Base-by-base conservation (phyloP, 2,888 invertebrate genomes). In the Lasioglossum oenotherae region DNA sequence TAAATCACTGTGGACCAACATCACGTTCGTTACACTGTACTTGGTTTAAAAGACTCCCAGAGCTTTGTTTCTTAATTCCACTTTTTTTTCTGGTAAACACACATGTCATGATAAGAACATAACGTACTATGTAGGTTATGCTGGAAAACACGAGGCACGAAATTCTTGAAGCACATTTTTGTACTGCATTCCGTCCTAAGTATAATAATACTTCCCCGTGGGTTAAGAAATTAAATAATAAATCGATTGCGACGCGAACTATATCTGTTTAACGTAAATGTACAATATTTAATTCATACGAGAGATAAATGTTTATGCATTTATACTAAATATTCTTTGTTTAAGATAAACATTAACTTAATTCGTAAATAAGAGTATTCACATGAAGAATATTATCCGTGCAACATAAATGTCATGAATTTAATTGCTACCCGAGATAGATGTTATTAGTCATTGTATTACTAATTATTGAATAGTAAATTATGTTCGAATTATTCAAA, bases 41-140 rank as follows among this genome's bases (percentile, higher is more conserved):
- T n/a, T 5, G 41, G 14, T n/a, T 38, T 5, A n/a, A 41, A 71
- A 12, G 41, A 71, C 71, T 71, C 71, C 71, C 71, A 71, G 38
- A 71, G 71, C 12, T 71, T 71, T 71, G 71, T 71, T 71, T 71
- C 41, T 41, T 71, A 71, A 71, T 71, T 71, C 71, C n/a, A 49
- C 49, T n/a, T 12, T 71, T 71, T 69, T 71, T 71, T n/a, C 71
- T 23, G 23, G 71, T 71, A 71, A 71, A 71, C 71, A 71, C 71
- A 41, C 41, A 38, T 23, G 71, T 41, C 41, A 5, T 41, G 71
- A 71, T 41, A 71, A 71, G 35, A 38, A 19, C 38, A 38, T n/a
- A 38, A n/a, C 71, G n/a, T 5, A n/a, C 71, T 41, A 14, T 19
- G 64, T 31, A 16, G 41, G 4, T 41, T 71, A 41, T 4, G 23